phyloP scores from a whole-genome alignment of 2,113 vertebrate species.

The Leuciscus idus region DNA sequence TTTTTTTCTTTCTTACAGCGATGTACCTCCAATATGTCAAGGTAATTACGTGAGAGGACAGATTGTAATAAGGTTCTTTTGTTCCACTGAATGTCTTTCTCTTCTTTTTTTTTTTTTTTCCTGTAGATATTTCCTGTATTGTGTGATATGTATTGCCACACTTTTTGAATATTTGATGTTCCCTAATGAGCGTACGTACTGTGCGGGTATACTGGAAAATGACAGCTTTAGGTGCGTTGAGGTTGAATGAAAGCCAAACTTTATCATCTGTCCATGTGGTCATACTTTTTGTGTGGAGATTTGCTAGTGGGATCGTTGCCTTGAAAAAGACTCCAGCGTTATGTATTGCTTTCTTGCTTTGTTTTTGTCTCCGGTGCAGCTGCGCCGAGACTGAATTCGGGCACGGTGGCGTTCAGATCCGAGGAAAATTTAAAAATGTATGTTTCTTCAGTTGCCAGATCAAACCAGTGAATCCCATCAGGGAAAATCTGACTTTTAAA shows the following conservation, averaged over 20 bases:
- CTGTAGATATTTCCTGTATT: constrained; percentile 42
- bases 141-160: constrained; percentile 51
- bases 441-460: constrained; percentile 36
- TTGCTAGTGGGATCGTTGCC: constrained; percentile 47
- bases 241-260: constrained; percentile 50
- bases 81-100: constrained; percentile 57
- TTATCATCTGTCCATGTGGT: constrained; percentile 50
- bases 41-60: constrained; percentile 48
- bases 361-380: neutral
- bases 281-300: constrained; percentile 44
- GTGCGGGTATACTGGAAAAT: constrained; percentile 54
- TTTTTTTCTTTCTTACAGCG: constrained; percentile 47
- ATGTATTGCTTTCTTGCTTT: constrained; percentile 10
- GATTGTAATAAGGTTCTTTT: constrained; percentile 42
- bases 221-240: constrained; percentile 48
- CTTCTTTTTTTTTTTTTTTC: constrained; percentile 54
- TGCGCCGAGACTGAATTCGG: constrained; percentile 41
- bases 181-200: constrained; percentile 35
- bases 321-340: constrained; percentile 46
- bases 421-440: constrained; percentile 40
- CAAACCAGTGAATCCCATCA: constrained; percentile 48
- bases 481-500: constrained; percentile 52
- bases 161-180: constrained; percentile 54
- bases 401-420: constrained; percentile 41
- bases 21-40: constrained; percentile 59